A percentile compares a stretch with the other conserved stretches of the same genome.
Evolutionary conservation across 2,797 vertebrate genomes (phyloP).

Genomic region (Simalia tracyae): DNA sequence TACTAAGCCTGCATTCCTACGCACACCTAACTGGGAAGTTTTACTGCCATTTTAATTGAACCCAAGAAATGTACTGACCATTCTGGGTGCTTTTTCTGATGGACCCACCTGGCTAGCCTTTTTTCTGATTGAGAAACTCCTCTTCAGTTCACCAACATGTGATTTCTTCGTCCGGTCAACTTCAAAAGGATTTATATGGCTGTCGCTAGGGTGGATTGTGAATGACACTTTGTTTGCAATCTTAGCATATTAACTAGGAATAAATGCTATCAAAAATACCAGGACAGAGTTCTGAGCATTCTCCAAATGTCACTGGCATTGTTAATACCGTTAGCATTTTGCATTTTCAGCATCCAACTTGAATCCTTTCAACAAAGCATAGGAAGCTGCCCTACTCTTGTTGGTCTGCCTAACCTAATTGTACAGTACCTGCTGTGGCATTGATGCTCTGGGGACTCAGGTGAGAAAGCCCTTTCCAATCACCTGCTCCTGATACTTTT

Average conservation of each 20-base stretch:
- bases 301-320: not conserved
- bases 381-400: not conserved
- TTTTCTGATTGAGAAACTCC: not conserved
- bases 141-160: not conserved
- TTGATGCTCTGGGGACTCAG: no score
- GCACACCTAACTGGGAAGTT: not conserved
- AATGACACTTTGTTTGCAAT: not conserved
- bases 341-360: not conserved
- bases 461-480: no score
- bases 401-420: no score
- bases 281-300: not conserved
- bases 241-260: not conserved
- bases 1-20: not conserved
- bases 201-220: not conserved
- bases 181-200: not conserved
- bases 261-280: not conserved
- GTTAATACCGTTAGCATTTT: not conserved
- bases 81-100: not conserved
- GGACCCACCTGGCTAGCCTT: not conserved
- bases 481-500: no score
- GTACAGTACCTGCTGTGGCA: no score
- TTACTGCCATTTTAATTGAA: not conserved
- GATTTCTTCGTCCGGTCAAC: not conserved
- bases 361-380: not conserved
- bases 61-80: not conserved